A percentile compares a stretch with the other conserved stretches of the same genome.
phyloP scores from a whole-genome alignment of 2,888 invertebrate genomes.

The Sclerodermus sp. region DNA sequence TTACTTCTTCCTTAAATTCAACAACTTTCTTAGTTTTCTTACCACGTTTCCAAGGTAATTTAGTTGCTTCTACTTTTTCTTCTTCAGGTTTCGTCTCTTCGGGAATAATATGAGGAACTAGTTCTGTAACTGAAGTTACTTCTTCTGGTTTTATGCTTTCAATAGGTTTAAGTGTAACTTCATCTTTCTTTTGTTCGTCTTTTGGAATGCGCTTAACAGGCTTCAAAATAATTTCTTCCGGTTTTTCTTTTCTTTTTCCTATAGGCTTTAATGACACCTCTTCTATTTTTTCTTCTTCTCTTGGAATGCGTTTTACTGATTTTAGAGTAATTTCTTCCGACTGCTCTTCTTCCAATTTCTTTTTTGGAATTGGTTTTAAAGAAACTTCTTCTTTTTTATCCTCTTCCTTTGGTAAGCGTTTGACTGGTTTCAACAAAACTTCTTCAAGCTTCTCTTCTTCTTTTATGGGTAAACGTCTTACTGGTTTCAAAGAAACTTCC shows the following conservation, averaged over 20 bases:
- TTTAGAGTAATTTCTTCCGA: slow-evolving; percentile 44
- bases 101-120: slow-evolving; percentile 3
- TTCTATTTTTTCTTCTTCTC: slow-evolving; percentile 13
- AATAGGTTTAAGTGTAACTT: slow-evolving; percentile 7
- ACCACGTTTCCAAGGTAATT: slow-evolving; percentile 58
- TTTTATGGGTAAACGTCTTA: slow-evolving; percentile 33
- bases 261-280: slow-evolving; percentile 16
- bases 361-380: slow-evolving; percentile 18
- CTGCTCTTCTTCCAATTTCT: slow-evolving; percentile 30
- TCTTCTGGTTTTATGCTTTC: slow-evolving; percentile 29
- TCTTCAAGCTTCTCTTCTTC: slow-evolving; percentile 25
- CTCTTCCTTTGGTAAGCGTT: slow-evolving; percentile 27
- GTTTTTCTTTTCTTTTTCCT: slow-evolving; percentile 21
- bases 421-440: slow-evolving; percentile 40
- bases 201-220: slow-evolving; percentile 36
- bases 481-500: slow-evolving; percentile 35
- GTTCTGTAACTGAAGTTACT: slow-evolving; percentile 7
- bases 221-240: slow-evolving; percentile 21
- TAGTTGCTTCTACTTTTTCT: slow-evolving; percentile 40
- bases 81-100: slow-evolving; percentile 37
- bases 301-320: slow-evolving; percentile 12
- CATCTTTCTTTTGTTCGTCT: slow-evolving; percentile 22
- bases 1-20: slow-evolving; percentile 47
- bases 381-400: slow-evolving; percentile 20
- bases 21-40: slow-evolving; percentile 44